Base-by-base conservation (phyloP, 2,113 vertebrate species). In the Catharus minimus region DNA sequence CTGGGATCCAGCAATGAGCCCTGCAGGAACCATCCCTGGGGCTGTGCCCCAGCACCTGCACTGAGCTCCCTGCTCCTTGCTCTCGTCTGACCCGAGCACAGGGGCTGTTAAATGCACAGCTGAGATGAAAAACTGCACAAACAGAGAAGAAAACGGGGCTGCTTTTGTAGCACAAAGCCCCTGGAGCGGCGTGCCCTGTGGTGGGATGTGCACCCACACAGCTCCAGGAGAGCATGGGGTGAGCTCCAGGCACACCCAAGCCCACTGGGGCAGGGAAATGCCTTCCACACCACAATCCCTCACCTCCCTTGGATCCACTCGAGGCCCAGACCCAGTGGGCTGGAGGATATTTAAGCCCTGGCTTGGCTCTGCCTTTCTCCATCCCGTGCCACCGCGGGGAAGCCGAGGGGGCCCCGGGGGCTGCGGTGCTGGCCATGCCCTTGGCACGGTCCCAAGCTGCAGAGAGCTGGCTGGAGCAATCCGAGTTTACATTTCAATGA, bases 351-450 rank as follows among this genome's bases (percentile, higher is more conserved):
- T 28, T 19, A 5, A 49, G 36, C 2, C 12, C 26, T 22, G 21
- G 11, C 55, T 13, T 3, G 38, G n/a, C 55, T 57, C 12, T 9
- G 52, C 38, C 67, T 10, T 23, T 0, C 2, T 4, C 27, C 28
- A 9, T 10, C 46, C 52, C 1, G 1, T 32, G 57, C 10, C 3
- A 1, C 13, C 4, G 2, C 0, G 0, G 71, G 22, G 36, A 47
- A 30, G 80, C 28, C 2, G 1, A 41, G 30, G 53, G 75, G 74
- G 82, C 64, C 64, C 41, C 1, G 1, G 22, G 67, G 10, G 58
- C 64, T 33, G 85, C 3, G 0, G 85, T 18, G 22, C 52, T 88
- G 52, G 49, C 71, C 44, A 0, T 61, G 61, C 46, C 90, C 80
- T 88, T 64, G 64, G 76, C 38, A 44, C 2, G 0, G 57, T 53